Percentiles rank a stretch among this genome's conserved stretches.
Conservation (phyloP, 2,888 invertebrate genomes). For the Serripes groenlandicus region DNA sequence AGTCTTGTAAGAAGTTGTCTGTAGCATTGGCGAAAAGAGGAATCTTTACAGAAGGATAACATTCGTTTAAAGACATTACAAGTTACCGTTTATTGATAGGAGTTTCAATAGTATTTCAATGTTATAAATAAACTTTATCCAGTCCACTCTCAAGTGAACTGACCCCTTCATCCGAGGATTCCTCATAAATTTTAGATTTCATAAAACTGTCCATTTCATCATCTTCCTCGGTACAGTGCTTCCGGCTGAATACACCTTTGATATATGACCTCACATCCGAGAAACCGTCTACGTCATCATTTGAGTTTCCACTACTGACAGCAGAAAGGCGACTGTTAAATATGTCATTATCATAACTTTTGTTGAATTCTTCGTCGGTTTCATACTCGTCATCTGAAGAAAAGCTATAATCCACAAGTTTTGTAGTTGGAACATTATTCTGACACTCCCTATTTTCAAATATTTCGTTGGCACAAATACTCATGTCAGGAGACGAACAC, state of each 20-base stretch:
- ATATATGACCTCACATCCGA: constrained; percentile 26
- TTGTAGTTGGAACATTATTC: not conserved
- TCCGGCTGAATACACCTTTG: constrained; percentile 40
- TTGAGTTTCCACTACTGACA: not conserved
- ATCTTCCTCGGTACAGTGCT: constrained; percentile 40
- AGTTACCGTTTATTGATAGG: too few relatives aligned
- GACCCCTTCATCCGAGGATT: constrained; percentile 56
- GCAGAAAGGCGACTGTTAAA: not conserved
- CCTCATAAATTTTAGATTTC: constrained; percentile 52
- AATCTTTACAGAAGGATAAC: too few relatives aligned
- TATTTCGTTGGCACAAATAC: not conserved
- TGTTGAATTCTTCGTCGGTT: constrained; percentile 15
- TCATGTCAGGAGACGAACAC: constrained; percentile 9
- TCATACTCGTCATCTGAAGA: constrained; percentile 11
- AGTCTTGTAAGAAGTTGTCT: too few relatives aligned
- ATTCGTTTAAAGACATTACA: too few relatives aligned
- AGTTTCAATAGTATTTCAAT: too few relatives aligned
- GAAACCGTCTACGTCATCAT: not conserved
- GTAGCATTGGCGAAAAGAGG: too few relatives aligned
- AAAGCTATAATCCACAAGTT: constrained; percentile 21
- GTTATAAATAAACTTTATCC: constrained; percentile 32
- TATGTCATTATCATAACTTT: not conserved
- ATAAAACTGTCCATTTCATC: constrained; percentile 66
- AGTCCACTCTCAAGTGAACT: constrained; percentile 56
- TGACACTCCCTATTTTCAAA: not conserved